A percentile compares a stretch with the other conserved stretches of the same genome.
Conservation (phyloP, 2,888 invertebrate genomes). For the Hoplodrina ambigua region DNA sequence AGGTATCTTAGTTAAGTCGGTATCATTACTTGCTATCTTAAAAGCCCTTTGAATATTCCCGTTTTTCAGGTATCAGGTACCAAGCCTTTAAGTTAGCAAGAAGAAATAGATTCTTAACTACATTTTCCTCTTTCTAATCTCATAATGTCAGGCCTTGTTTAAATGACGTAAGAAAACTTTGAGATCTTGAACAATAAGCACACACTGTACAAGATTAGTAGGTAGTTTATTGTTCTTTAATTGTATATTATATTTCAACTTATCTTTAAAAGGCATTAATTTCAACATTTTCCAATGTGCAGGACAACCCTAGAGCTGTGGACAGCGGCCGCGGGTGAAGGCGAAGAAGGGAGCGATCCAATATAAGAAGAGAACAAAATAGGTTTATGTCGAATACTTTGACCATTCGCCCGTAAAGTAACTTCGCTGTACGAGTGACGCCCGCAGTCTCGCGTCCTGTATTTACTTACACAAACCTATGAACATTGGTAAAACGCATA, state of each 20-base stretch:
- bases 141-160: too few species aligned
- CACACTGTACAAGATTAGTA: neutral
- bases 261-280: neutral
- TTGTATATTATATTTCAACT: too few species aligned
- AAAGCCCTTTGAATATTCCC: too few species aligned
- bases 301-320: conserved; percentile 81
- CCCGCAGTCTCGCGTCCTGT: conserved; percentile 71
- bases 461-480: conserved; percentile 58
- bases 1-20: too few species aligned
- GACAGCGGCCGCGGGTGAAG: conserved; percentile 81
- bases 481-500: conserved; percentile 57
- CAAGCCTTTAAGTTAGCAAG: too few species aligned
- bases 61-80: too few species aligned
- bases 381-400: conserved; percentile 91
- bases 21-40: too few species aligned
- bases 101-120: too few species aligned
- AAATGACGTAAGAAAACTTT: too few species aligned
- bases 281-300: conserved; percentile 33
- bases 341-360: conserved; percentile 88
- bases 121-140: too few species aligned
- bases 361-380: conserved; percentile 91
- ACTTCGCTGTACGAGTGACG: conserved; percentile 86
- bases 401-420: conserved; percentile 90
- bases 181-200: too few species aligned
- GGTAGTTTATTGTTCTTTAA: neutral